Base-by-base conservation (phyloP, 2,797 vertebrate genomes). In the Micrastur ruficollis region DNA sequence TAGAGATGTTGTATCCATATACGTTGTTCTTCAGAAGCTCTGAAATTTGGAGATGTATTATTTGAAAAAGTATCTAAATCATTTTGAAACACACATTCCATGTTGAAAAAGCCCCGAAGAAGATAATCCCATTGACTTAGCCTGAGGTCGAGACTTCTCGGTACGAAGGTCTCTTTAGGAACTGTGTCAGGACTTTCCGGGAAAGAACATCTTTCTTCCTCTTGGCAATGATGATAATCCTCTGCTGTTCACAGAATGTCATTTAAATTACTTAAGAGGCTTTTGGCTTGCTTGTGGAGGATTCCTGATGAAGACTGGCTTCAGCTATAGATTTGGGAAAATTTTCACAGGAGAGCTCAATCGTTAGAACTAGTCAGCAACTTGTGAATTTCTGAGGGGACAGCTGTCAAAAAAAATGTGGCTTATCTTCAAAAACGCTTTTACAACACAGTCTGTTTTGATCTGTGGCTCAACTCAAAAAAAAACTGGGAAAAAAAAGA, bases 381-480 rank as follows among this genome's bases (percentile, higher is more conserved):
- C 95, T 94, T 89, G 79, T 91, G 81, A 91, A 74, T 91, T 95
- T 96, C 86, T 95, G 72, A 80, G 74, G 29, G 25, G 18, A 95
- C 61, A 85, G 32, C 72, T 93, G 52, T 89, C 81, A 89, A 66
- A 90, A 91, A 92, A 71, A 92, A 89, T 49, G 74, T 96, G 95
- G 81, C 86, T 86, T 16, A 42, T 96, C 94, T 94, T 96, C 93
- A 96, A 89, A 96, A 96, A 95, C 80, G 80, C 82, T 96, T 96
- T 96, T 96, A 86, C 36, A 96, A 38, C 47, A 62, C 38, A 61
- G 29, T 86, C 68, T 80, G 84, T 82, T 96, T 94, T 97, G 92
- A 96, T 95, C 81, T 85, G 20, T 93, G 47, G 18, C 59, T 92
- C 27, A 81, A 59, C 40, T 87, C 2, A 38, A 56, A 26, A 93